A percentile compares a stretch with the other conserved stretches of the same genome.
phyloP scores from a whole-genome alignment of 2,888 invertebrate genomes.

The Cephonodes hylas region DNA sequence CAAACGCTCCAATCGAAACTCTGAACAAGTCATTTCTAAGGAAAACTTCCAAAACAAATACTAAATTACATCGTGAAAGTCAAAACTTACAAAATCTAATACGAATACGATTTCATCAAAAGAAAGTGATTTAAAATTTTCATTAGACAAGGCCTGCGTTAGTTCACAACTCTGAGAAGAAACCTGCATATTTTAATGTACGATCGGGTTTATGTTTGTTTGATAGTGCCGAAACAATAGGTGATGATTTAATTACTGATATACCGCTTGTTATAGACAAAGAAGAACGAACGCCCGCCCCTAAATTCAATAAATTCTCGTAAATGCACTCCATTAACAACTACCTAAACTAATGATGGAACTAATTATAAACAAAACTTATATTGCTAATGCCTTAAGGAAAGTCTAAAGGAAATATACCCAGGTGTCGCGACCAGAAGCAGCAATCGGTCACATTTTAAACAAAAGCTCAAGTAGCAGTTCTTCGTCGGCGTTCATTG shows the following conservation, averaged over 20 bases:
- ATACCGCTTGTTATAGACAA: not conserved
- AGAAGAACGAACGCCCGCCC: conserved; percentile 5
- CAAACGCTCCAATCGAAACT: conserved; percentile 64
- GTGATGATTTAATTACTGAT: not conserved
- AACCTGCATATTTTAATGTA: conserved; percentile 47
- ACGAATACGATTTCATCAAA: conserved; percentile 16
- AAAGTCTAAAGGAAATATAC: not conserved
- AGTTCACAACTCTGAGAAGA: conserved; percentile 62
- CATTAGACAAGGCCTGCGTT: conserved; percentile 65
- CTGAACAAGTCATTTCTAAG: conserved; percentile 72
- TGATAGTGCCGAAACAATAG: conserved; percentile 23
- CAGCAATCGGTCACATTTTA: conserved; percentile 50
- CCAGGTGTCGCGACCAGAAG: not conserved
- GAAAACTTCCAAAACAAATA: conserved; percentile 34
- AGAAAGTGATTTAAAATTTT: conserved; percentile 24
- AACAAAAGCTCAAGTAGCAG: conserved; percentile 73
- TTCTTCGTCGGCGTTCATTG: conserved; percentile 76
- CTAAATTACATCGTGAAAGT: conserved; percentile 15
- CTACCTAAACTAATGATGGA: conserved; percentile 1
- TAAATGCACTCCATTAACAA: not conserved
- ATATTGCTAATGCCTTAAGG: not conserved
- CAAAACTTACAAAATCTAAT: conserved; percentile 17
- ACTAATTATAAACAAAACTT: not conserved
- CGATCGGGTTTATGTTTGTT: conserved; percentile 27
- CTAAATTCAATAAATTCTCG: not conserved